Evolutionary conservation across 2,888 invertebrate species (phyloP), one percentile per base, ranked within the genome.

Genomic region (Hemistola chrysoprasaria): DNA sequence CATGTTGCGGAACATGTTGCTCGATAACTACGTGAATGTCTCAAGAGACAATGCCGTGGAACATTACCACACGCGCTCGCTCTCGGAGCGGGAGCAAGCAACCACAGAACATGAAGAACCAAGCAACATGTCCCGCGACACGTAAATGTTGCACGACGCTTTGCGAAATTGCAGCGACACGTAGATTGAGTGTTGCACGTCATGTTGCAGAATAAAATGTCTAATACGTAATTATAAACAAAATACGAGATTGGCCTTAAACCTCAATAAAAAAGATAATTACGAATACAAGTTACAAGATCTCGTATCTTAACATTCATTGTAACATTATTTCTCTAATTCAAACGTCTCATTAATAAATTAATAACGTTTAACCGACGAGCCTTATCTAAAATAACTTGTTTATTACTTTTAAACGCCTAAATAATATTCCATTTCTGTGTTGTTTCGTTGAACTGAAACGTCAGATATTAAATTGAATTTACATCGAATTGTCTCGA

Each of bases 401-500:
- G 61, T 68, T 64, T 62, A 65, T 59, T 54, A 55, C 57, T 56
- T 60, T 54, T 50, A 61, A 60, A 56, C 48, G 47, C 39, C 50
- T 47, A 48, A 66, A 62, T 60, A 61, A 62, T 62, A 66, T 67
- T 61, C 42, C 38, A 51, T 62, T 59, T 60, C 53, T 38, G 47
- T 57, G 59, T 62, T 66, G 56, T 62, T 59, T 51, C 47, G 57
- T 44, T 55, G 56, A 63, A 61, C 60, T 57, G 52, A 50, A 51
- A 56, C 53, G 48, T 55, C 55, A 57, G 61, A 64, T 58, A 65
- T 77, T 65, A 76, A 76, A 76, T 73, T 68, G 65, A 71, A 76
- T 76, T 65, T 71, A 69, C 70, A 72, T 70, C 59, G 66, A 65
- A 66, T 65, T 64, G 64, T 68, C 65, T 68, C 59, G 59, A 60